Evolutionary conservation across 2,113 vertebrate species (phyloP).

Genomic region (Rhea americana): DNA sequence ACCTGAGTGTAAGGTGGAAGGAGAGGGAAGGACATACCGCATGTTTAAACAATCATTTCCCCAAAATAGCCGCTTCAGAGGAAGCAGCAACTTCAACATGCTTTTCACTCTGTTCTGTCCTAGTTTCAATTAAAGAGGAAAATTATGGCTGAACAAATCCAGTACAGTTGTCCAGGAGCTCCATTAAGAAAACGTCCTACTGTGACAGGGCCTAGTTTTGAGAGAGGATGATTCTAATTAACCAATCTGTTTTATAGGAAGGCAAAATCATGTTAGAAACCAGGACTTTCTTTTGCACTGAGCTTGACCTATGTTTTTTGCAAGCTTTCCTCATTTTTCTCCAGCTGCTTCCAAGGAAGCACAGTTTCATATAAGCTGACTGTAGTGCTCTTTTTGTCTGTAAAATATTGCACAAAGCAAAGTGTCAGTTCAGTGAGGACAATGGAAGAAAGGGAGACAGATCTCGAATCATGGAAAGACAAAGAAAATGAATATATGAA

Average conservation of each 20-base stretch:
- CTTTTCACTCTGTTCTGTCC: not conserved
- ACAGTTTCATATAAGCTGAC: not conserved
- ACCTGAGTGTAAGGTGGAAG: not conserved
- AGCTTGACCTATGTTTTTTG: not conserved
- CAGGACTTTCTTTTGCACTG: not conserved
- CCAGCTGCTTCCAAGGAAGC: not conserved
- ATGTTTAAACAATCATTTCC: not conserved
- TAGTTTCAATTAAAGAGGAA: not conserved
- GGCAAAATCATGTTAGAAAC: not conserved
- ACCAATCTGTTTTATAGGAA: constrained; percentile 14
- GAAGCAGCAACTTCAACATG: not conserved
- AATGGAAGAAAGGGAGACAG: not conserved
- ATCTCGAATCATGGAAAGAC: not conserved
- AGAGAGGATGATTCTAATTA: not conserved
- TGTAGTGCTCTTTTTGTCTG: not conserved
- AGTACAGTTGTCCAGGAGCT: not conserved
- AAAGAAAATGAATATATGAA: not conserved
- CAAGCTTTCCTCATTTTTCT: not conserved
- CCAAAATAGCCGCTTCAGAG: not conserved
- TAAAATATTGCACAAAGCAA: not conserved
- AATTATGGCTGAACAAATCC: not conserved
- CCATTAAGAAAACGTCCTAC: not conserved
- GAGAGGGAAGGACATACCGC: not conserved
- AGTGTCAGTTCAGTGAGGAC: not conserved
- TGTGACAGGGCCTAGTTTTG: not conserved